A percentile compares a stretch with the other conserved stretches of the same genome.
Evolutionary conservation across 2,113 vertebrate species (phyloP).

Genomic region (Rhipidura dahli): DNA sequence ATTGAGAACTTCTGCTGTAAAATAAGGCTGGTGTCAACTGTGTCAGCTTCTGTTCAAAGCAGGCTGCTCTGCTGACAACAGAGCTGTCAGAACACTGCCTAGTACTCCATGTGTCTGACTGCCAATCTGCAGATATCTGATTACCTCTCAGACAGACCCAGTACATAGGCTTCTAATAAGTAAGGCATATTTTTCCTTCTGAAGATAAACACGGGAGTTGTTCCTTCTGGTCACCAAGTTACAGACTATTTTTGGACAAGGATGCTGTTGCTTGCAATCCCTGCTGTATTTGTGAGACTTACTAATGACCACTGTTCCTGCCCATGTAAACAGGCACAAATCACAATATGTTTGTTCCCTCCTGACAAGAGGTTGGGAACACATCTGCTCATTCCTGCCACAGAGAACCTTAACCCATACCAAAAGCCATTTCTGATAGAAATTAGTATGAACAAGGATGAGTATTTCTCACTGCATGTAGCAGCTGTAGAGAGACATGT

Average conservation of each 20-base stretch:
- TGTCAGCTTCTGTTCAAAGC: not conserved
- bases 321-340: not conserved
- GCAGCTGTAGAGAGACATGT: not conserved
- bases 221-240: not conserved
- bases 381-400: not conserved
- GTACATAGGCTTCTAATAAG: not conserved
- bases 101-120: not conserved
- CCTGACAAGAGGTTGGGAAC: not conserved
- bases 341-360: not conserved
- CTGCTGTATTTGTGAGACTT: not conserved
- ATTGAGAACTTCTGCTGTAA: not conserved
- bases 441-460: not conserved
- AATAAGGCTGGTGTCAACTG: not conserved
- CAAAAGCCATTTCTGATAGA: constrained; percentile 58
- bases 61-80: not conserved
- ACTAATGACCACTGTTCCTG: not conserved
- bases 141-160: not conserved
- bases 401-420: constrained; percentile 57
- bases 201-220: not conserved
- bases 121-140: not conserved
- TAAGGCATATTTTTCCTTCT: not conserved
- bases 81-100: not conserved
- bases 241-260: not conserved
- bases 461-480: not conserved
- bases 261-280: not conserved